phyloP scores from a whole-genome alignment of 2,113 vertebrate genomes.

The Gymnogyps californianus region DNA sequence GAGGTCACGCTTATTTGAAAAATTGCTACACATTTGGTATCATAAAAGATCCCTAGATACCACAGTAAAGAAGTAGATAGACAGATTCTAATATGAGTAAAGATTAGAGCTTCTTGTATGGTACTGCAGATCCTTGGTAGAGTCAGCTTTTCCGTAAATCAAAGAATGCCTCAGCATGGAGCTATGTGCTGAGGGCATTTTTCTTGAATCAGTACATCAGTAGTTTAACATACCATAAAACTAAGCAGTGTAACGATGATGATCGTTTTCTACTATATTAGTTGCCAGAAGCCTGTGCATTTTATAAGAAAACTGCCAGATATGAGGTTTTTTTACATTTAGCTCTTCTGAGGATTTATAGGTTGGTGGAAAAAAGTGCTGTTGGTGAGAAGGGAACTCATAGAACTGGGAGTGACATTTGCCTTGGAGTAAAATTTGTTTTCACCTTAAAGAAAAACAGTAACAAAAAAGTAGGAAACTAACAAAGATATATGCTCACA shows the following conservation, averaged over 20 bases:
- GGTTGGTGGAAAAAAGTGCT: background rate
- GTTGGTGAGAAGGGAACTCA: background rate
- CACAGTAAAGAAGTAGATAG: background rate
- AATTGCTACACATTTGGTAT: background rate
- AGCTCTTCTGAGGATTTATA: background rate
- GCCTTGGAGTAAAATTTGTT: background rate
- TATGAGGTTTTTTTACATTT: background rate
- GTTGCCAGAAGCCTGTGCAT: background rate
- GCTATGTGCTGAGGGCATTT: background rate
- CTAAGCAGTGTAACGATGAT: background rate
- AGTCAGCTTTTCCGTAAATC: background rate
- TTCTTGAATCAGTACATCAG: constrained; percentile 6
- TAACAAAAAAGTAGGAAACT: background rate
- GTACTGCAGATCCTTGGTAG: background rate
- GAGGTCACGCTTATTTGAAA: background rate
- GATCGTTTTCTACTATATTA: background rate
- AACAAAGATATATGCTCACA: background rate
- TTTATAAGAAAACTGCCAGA: background rate
- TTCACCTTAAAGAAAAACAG: background rate
- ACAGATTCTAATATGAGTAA: background rate
- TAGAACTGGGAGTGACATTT: background rate
- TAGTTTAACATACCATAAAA: constrained; percentile 41
- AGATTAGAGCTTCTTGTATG: background rate
- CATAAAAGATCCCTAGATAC: background rate
- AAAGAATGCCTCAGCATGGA: background rate